These are phyloP conservation scores for Troilus luridus DNA, from an alignment of 2,888 invertebrate genomes.

Conservation along the genomic window DNA sequence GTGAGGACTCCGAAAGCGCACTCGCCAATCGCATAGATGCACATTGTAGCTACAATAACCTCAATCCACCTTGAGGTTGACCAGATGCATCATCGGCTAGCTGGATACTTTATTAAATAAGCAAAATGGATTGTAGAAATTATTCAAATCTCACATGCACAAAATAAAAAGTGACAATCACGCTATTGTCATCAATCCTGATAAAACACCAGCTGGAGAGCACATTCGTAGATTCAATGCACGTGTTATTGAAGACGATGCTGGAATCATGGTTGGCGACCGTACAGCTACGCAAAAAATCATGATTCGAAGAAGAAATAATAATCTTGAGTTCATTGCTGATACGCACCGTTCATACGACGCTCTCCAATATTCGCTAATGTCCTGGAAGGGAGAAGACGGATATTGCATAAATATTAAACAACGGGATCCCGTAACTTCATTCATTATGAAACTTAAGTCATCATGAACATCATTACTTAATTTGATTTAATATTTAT, in stretches of 20 bases:
- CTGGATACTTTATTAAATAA: conserved; percentile 64
- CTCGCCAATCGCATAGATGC: too few relatives aligned
- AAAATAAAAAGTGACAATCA: conserved; percentile 56
- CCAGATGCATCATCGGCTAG: conserved; percentile 65
- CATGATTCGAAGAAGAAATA: conserved; percentile 32
- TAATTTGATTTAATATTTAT: conserved; percentile 44
- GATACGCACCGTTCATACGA: conserved; percentile 18
- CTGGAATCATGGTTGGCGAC: too few relatives aligned
- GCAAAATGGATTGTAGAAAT: conserved; percentile 47
- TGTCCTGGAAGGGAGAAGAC: conserved; percentile 70
- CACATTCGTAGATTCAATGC: conserved; percentile 62
- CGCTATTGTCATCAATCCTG: conserved; percentile 58
- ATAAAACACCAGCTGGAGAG: too few relatives aligned
- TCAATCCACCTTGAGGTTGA: conserved; percentile 65
- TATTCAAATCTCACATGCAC: conserved; percentile 57
- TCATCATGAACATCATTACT: conserved; percentile 55
- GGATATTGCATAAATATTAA: conserved; percentile 58
- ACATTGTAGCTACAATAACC: conserved; percentile 51
- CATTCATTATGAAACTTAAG: conserved; percentile 50
- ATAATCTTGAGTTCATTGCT: conserved; percentile 48
- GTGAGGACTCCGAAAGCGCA: conserved; percentile 64
- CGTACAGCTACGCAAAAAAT: neutral
- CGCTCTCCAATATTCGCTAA: conserved; percentile 46
- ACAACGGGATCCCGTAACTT: conserved; percentile 61
- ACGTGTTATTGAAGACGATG: conserved; percentile 60